These are phyloP conservation scores for Spodoptera exigua DNA, from an alignment of 2,888 invertebrate species.

Conservation along the genomic window DNA sequence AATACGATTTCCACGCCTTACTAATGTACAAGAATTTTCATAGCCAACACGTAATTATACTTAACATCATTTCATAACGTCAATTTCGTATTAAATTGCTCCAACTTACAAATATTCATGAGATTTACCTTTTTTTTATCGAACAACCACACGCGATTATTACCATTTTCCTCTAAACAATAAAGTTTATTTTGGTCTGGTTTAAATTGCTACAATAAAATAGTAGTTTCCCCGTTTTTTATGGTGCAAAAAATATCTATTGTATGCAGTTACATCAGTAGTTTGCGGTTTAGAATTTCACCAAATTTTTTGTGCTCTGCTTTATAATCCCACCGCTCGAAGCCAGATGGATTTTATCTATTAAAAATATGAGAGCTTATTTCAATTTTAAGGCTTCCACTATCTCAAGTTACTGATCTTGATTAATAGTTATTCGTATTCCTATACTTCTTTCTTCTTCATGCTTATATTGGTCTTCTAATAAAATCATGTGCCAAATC, in stretches of 20 bases:
- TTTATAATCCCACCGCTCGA: constrained; percentile 2
- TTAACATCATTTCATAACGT: constrained; percentile 32
- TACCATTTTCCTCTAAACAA: constrained; percentile 3
- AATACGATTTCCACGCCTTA: constrained; percentile 6
- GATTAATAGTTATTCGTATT: too few relatives aligned
- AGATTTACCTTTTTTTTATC: constrained; percentile 27
- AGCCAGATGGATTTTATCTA: constrained; percentile 9
- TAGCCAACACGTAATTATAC: constrained; percentile 28
- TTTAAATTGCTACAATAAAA: constrained; percentile 6
- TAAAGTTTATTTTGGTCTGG: constrained; percentile 28
- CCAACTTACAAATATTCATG: constrained; percentile 20
- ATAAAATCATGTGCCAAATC: too few relatives aligned
- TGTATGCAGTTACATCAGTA: constrained; percentile 44
- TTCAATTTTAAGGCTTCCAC: too few relatives aligned
- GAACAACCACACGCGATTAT: constrained; percentile 20
- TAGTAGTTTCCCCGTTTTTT: constrained; percentile 32
- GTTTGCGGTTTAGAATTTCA: constrained; percentile 44
- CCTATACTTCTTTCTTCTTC: too few relatives aligned
- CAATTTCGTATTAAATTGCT: constrained; percentile 14
- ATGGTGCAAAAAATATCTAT: constrained; percentile 23
- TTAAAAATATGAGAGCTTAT: constrained; percentile 1
- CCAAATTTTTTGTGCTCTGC: constrained; percentile 23
- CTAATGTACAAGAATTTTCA: constrained; percentile 28
- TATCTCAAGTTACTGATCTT: too few relatives aligned
- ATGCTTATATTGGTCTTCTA: too few relatives aligned